These are phyloP conservation scores for Sphenodon punctatus DNA, from an alignment of 2,797 vertebrate genomes.

Conservation along the genomic window DNA sequence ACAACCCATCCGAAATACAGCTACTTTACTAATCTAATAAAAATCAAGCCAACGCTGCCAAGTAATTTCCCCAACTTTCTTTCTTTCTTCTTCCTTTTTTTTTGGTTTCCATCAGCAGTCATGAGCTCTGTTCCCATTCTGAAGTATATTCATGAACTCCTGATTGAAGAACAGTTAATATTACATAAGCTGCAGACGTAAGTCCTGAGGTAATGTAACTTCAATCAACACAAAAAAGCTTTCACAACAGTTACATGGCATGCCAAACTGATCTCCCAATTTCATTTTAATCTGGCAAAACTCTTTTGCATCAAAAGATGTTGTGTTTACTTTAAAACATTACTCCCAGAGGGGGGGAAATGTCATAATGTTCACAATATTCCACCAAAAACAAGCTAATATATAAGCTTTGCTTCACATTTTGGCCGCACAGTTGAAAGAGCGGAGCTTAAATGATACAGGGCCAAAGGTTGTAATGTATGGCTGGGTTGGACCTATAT, in stretches of 20 bases:
- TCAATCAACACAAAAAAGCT: conserved; percentile 62
- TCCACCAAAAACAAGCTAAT: conserved; percentile 4
- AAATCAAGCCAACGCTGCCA: neutral
- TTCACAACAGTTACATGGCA: conserved; percentile 39
- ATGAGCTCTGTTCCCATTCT: neutral
- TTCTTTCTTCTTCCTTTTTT: neutral
- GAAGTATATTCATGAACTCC: conserved; percentile 27
- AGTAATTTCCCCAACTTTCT: neutral
- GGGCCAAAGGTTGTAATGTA: conserved; percentile 48
- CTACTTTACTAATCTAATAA: conserved; percentile 18
- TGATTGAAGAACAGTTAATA: conserved; percentile 51
- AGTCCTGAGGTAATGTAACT: conserved; percentile 48
- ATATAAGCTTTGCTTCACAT: neutral
- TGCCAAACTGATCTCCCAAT: conserved; percentile 38
- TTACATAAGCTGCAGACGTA: conserved; percentile 43
- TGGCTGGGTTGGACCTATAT: conserved; percentile 4
- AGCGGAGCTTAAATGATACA: conserved; percentile 22
- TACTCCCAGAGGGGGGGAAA: neutral
- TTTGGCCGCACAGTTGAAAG: neutral
- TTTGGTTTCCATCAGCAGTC: neutral
- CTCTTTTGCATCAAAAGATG: conserved; percentile 8
- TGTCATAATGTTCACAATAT: conserved; percentile 29
- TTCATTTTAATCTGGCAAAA: conserved; percentile 54
- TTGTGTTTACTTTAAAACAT: conserved; percentile 53
- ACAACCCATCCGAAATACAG: neutral